Evolutionary conservation across 2,888 invertebrate species (phyloP).

Genomic region (Polydrusus pterygomalis): DNA sequence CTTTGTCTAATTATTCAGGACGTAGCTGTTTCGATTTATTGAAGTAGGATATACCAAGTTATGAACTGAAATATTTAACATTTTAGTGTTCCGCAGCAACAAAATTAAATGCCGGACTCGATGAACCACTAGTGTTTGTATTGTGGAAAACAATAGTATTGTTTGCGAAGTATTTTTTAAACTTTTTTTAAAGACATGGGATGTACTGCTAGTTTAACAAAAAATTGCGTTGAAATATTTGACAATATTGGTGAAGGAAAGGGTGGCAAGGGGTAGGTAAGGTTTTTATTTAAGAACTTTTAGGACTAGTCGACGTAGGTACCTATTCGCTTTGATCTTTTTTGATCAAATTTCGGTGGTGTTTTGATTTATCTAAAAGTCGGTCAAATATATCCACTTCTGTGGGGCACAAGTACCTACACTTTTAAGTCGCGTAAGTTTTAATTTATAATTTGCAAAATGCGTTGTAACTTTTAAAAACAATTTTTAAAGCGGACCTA

Average conservation of each 20-base stretch:
- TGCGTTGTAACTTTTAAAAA: too few species aligned
- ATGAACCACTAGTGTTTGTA: not conserved
- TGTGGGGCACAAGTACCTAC: too few species aligned
- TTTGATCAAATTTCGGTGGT: too few species aligned
- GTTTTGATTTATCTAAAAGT: too few species aligned
- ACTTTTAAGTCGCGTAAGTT: too few species aligned
- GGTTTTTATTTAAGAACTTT: not conserved
- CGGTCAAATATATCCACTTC: too few species aligned
- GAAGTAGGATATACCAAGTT: not conserved
- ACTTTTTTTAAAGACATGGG: constrained; percentile 55
- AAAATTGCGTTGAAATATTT: constrained; percentile 58
- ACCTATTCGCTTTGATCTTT: too few species aligned
- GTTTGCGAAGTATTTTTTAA: not conserved
- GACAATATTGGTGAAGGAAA: constrained; percentile 28
- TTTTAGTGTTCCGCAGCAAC: not conserved
- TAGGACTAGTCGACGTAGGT: too few species aligned
- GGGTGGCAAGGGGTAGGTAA: constrained; percentile 15
- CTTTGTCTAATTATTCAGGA: not conserved
- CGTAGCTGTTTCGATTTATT: constrained; percentile 23
- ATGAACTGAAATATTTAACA: constrained; percentile 14
- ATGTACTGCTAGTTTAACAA: constrained; percentile 61
- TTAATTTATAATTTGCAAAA: too few species aligned
- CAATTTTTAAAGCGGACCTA: too few species aligned
- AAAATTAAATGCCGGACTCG: not conserved
- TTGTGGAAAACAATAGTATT: not conserved